Evolutionary conservation across 1,140 invertebrate species (phyloP).

Genomic region (Macrotrachela quadricornifera): DNA sequence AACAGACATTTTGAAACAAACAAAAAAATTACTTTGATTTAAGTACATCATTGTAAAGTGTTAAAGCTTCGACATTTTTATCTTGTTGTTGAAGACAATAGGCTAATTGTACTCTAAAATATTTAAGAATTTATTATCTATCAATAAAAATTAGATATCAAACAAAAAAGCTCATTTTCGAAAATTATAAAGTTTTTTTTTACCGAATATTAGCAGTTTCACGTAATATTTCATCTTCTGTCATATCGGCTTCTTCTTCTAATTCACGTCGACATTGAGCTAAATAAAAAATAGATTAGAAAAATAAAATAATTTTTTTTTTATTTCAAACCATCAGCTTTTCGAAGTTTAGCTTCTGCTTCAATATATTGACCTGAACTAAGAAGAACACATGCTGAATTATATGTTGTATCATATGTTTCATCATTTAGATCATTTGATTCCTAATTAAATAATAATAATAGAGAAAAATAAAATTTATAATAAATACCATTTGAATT

Average conservation of each 20-base stretch:
- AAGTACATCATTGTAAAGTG: slow-evolving; percentile 55
- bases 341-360: slow-evolving; percentile 54
- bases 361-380: slow-evolving; percentile 46
- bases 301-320: slow-evolving; percentile 19
- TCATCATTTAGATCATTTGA: slow-evolving; percentile 19
- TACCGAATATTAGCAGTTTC: slow-evolving; percentile 66
- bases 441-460: not conserved
- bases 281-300: no score
- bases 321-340: slow-evolving; percentile 43
- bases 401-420: slow-evolving; percentile 72
- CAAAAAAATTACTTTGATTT: slow-evolving; percentile 27
- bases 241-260: slow-evolving; percentile 65
- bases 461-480: not conserved
- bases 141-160: no score
- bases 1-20: not conserved
- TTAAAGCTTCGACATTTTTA: slow-evolving; percentile 37
- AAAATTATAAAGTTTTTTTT: no score
- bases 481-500: not conserved
- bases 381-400: slow-evolving; percentile 56
- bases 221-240: slow-evolving; percentile 53
- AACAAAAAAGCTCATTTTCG: no score
- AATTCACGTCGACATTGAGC: slow-evolving; percentile 40
- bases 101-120: slow-evolving; percentile 54
- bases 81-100: slow-evolving; percentile 58
- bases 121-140: no score